Percentiles rank a stretch among this genome's conserved stretches.
Evolutionary conservation across 2,888 invertebrate genomes (phyloP).

Genomic region (Dascillus cervinus): DNA sequence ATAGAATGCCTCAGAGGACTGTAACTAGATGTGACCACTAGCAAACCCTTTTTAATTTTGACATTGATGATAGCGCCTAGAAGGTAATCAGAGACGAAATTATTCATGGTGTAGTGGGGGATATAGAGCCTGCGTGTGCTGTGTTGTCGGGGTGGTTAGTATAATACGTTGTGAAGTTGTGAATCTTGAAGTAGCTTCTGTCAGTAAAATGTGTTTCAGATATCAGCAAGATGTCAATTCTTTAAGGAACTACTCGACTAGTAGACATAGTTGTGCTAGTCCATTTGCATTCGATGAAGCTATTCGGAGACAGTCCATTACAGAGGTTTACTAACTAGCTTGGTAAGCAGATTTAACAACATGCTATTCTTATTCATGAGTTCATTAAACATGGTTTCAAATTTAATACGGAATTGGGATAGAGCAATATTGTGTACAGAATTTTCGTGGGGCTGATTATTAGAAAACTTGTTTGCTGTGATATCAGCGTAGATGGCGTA

Average conservation of each 20-base stretch:
- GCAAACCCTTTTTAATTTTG: conserved; percentile 2
- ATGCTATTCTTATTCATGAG: conserved; percentile 6
- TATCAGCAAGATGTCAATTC: conserved; percentile 5
- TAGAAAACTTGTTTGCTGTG: too few species aligned
- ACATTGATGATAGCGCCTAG: conserved; percentile 3
- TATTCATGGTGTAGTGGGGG: neutral
- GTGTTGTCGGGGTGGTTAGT: conserved; percentile 1
- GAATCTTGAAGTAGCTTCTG: conserved; percentile 1
- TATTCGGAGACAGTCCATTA: conserved; percentile 3
- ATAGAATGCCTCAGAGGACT: too few species aligned
- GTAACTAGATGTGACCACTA: conserved; percentile 5
- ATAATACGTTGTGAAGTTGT: conserved; percentile 1
- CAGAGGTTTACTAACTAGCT: conserved; percentile 1
- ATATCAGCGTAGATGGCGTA: too few species aligned
- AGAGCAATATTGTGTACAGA: too few species aligned
- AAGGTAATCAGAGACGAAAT: too few species aligned
- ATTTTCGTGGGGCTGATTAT: too few species aligned
- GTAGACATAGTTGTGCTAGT: conserved; percentile 2
- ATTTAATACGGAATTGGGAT: too few species aligned
- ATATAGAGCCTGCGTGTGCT: conserved; percentile 4
- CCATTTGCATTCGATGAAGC: conserved; percentile 6
- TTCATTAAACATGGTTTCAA: too few species aligned
- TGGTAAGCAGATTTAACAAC: conserved; percentile 5
- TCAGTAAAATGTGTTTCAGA: conserved; percentile 4
- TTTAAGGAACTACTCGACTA: conserved; percentile 1